Conservation (phyloP, 2,797 vertebrate species). For the Nannoperca obscura region DNA sequence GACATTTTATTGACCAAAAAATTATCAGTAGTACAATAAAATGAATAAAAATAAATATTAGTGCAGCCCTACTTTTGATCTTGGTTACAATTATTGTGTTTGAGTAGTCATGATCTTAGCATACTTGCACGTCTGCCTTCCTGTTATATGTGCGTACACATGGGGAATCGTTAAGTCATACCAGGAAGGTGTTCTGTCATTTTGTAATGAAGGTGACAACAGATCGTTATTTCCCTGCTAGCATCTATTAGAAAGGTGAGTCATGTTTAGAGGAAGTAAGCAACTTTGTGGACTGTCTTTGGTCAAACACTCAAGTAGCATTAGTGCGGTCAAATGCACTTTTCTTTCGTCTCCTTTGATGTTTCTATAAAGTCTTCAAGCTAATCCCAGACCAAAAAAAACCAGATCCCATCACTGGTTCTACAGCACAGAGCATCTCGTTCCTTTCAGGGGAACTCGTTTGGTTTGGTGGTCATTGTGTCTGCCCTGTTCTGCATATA, state of each 20-base stretch:
- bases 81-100: not conserved
- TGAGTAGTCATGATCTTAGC: not conserved
- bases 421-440: conserved; percentile 34
- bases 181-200: conserved; percentile 39
- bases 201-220: conserved; percentile 26
- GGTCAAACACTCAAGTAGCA: not conserved
- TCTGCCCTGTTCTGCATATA: conserved; percentile 42
- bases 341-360: conserved; percentile 40
- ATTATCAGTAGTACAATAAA: not conserved
- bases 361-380: conserved; percentile 52
- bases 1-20: too few relatives aligned
- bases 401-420: conserved; percentile 36
- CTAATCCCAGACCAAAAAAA: conserved; percentile 40
- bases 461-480: conserved; percentile 55
- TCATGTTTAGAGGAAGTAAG: conserved; percentile 25
- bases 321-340: conserved; percentile 32
- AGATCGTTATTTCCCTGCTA: conserved; percentile 41
- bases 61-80: not conserved
- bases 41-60: not conserved
- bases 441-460: conserved; percentile 40
- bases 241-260: conserved; percentile 6
- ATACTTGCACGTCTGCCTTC: not conserved
- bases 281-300: conserved; percentile 2
- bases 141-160: too few relatives aligned
- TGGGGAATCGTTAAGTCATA: not conserved